Conservation (phyloP, 2,113 vertebrate genomes). For the Oryzias melastigma region DNA sequence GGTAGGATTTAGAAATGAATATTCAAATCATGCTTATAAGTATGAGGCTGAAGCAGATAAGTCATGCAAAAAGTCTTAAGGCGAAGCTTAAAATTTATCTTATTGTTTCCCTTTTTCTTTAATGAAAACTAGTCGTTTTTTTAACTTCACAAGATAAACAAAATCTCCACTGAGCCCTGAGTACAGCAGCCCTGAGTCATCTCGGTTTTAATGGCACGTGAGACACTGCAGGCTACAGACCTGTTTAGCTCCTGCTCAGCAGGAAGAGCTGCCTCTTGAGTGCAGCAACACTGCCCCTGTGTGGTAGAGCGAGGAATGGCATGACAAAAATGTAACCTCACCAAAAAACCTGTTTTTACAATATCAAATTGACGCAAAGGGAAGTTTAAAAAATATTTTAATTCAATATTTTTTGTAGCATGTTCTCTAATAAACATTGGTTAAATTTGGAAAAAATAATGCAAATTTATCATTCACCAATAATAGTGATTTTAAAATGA, state of each 20-base stretch:
- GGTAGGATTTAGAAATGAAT: conserved; percentile 29
- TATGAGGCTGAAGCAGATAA: not conserved
- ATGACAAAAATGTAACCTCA: not conserved
- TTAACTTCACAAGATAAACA: conserved; percentile 7
- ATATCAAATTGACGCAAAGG: too few relatives aligned
- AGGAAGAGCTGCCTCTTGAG: not conserved
- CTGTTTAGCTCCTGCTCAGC: not conserved
- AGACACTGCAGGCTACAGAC: not conserved
- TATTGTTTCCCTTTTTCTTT: not conserved
- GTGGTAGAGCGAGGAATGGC: conserved; percentile 37
- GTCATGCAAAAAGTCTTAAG: not conserved
- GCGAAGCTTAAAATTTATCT: not conserved
- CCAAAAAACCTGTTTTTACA: too few relatives aligned
- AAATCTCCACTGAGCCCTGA: not conserved
- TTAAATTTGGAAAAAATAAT: too few relatives aligned
- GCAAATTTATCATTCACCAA: too few relatives aligned
- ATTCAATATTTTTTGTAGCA: too few relatives aligned
- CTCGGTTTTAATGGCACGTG: conserved; percentile 27
- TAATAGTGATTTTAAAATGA: not conserved
- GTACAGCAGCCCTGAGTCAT: conserved; percentile 10
- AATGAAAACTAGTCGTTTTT: not conserved
- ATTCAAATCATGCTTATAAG: conserved; percentile 16
- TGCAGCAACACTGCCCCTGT: conserved; percentile 61
- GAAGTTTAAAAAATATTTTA: too few relatives aligned
- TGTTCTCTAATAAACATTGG: too few relatives aligned